Percentiles rank a stretch among this genome's conserved stretches.
Evolutionary conservation across 2,113 vertebrate genomes (phyloP).

Genomic region (Neolamprologus tretocephalus): DNA sequence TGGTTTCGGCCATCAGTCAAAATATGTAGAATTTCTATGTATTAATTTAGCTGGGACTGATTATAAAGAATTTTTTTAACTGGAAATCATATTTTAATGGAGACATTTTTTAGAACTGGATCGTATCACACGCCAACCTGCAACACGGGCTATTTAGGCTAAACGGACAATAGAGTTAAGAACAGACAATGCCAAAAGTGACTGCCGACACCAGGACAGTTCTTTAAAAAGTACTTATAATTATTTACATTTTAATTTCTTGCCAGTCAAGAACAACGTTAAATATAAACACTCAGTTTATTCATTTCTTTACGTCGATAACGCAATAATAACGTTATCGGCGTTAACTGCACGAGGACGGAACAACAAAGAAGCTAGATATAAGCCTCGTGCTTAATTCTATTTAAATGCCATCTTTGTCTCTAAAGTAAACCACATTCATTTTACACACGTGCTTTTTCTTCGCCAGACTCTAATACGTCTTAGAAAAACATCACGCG

Average conservation of each 20-base stretch:
- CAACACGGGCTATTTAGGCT: background rate
- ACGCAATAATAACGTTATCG: background rate
- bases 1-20: background rate
- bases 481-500: background rate
- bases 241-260: background rate
- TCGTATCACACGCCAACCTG: background rate
- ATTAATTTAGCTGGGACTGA: background rate
- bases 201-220: background rate
- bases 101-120: background rate
- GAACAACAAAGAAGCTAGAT: constrained; percentile 62
- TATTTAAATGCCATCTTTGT: background rate
- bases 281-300: background rate
- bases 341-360: constrained; percentile 40
- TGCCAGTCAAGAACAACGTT: background rate
- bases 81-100: background rate
- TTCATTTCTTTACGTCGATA: background rate
- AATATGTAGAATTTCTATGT: background rate
- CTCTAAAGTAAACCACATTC: background rate
- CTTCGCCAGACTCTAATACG: rapidly evolving
- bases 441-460: background rate
- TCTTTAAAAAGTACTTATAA: background rate
- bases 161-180: background rate
- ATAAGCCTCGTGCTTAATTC: background rate
- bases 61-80: background rate
- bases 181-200: background rate